Base-by-base conservation (phyloP, 37 sponge, comb jelly and placozoan species). In the Lycopodina hypogea region DNA sequence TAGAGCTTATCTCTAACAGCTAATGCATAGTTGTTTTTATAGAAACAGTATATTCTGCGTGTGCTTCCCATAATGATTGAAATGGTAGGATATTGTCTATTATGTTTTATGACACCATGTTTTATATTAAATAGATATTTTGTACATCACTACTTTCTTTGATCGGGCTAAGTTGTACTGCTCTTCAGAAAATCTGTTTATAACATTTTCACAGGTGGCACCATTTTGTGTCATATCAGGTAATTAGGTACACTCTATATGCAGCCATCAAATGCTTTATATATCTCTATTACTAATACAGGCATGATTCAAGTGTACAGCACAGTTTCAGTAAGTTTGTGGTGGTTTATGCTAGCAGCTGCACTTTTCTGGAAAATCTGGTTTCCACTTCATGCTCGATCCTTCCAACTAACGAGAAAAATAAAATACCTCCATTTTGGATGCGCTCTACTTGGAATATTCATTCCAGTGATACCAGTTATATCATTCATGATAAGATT, bases 351-450 rank as follows among this genome's bases (percentile, higher is more conserved):
- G n/a, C n/a, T n/a, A n/a, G n/a, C n/a, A n/a, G n/a, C n/a, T n/a
- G n/a, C n/a, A n/a, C n/a, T n/a, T n/a, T n/a, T n/a, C n/a, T n/a
- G n/a, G n/a, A n/a, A n/a, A 6, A 67, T 73, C 11, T 32, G 42
- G 55, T 73, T 73, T 42, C 84, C 84, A 17, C 68, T 83, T 29
- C 84, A 75, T n/a, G 76, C 76, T 28, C 34, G 41, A 29, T 36
- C 75, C 30, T 75, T 65, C n/a, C 50, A 83, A 2, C 0, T 34
- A 11, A 29, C 42, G 21, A 19, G 28, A 52, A 50, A 60, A 8
- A 19, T 37, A 32, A 83, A 83, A 52, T 83, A 56, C 56, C 32
- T 76, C 28, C 84, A 83, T 69, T 24, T 68, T 18, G 15, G 29
- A 15, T 65, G 42, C 22, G 51, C 42, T 21, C 38, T 68, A 33